Evolutionary conservation across 2,888 invertebrate genomes (phyloP).

Genomic region (Conops quadrifasciatus): DNA sequence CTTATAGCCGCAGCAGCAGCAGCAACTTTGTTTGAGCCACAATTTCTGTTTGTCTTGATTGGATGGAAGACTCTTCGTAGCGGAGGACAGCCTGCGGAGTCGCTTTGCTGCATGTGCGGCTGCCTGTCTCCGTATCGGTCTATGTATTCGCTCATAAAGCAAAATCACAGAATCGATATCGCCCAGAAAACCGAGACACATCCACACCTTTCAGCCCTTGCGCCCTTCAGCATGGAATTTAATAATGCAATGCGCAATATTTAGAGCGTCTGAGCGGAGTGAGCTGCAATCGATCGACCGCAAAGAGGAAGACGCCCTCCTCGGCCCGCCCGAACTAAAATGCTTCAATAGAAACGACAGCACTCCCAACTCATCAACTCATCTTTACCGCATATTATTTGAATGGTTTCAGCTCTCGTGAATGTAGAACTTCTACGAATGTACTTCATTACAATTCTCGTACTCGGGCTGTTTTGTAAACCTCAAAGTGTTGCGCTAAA

Average conservation of each 20-base stretch:
- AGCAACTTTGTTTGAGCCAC: constrained; percentile 19
- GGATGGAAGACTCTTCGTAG: no score
- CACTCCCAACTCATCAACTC: constrained; percentile 36
- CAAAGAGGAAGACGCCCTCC: not conserved
- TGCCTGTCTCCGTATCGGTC: not conserved
- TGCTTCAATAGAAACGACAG: not conserved
- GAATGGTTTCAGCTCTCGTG: constrained; percentile 21
- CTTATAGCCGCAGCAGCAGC: constrained; percentile 12
- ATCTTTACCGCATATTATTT: constrained; percentile 41
- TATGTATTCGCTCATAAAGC: constrained; percentile 6
- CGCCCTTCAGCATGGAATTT: not conserved
- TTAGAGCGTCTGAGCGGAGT: not conserved
- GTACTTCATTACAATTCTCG: constrained; percentile 2
- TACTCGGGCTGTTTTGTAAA: not conserved
- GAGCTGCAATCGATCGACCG: constrained; percentile 26
- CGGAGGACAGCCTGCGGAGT: constrained; percentile 5
- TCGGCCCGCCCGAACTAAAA: not conserved
- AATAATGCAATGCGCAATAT: constrained; percentile 9
- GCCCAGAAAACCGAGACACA: constrained; percentile 2
- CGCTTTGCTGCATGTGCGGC: not conserved
- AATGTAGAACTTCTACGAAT: not conserved
- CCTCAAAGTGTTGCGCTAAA: constrained; percentile 48
- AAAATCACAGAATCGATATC: constrained; percentile 15
- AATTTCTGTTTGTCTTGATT: constrained; percentile 21
- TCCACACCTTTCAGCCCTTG: no score